phyloP scores from a whole-genome alignment of 1,140 invertebrate genomes.

The Agrypnia vestita region DNA sequence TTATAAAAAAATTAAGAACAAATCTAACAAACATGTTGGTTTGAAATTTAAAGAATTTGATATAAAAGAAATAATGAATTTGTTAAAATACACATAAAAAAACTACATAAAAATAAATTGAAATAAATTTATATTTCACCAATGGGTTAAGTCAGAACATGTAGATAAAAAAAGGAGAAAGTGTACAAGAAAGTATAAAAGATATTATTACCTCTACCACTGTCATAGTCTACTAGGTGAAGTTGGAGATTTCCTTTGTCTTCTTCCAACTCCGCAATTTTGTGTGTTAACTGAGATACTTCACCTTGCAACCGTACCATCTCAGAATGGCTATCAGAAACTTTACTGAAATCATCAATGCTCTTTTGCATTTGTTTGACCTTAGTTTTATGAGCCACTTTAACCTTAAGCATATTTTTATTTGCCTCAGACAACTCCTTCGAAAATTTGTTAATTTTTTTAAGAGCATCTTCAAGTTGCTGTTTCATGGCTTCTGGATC shows the following conservation, averaged over 20 bases:
- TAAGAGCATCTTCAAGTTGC: constrained; percentile 64
- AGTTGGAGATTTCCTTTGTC: constrained; percentile 92
- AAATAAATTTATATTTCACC: too few relatives aligned
- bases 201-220: constrained; percentile 77
- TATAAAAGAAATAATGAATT: too few relatives aligned
- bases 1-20: not conserved
- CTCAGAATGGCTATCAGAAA: constrained; percentile 80
- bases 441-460: constrained; percentile 76
- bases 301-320: constrained; percentile 76
- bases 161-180: constrained; percentile 24
- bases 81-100: too few relatives aligned
- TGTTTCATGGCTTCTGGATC: constrained; percentile 27
- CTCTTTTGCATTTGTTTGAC: constrained; percentile 89
- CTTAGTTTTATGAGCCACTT: constrained; percentile 85
- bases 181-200: not conserved
- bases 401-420: constrained; percentile 89
- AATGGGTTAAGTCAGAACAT: constrained; percentile 18
- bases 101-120: not conserved
- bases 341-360: constrained; percentile 83
- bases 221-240: constrained; percentile 86
- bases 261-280: constrained; percentile 88
- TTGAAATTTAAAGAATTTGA: not conserved
- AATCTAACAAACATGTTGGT: constrained; percentile 1
- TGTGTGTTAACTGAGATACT: constrained; percentile 80
- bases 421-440: constrained; percentile 83